Base-by-base conservation (phyloP, 2,888 invertebrate species). In the Drosophila niveifrons region DNA sequence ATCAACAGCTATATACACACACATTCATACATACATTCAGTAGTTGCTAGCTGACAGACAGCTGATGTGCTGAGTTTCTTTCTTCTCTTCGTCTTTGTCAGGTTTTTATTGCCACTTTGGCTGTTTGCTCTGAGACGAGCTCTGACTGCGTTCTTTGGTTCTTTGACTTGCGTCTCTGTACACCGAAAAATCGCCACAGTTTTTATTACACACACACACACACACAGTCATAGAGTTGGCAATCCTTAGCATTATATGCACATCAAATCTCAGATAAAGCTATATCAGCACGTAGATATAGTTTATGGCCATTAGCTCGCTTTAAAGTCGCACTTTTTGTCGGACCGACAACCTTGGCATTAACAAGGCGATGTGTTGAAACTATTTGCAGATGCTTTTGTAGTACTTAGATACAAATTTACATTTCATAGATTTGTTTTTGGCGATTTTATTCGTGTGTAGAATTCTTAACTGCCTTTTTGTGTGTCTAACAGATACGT, bases 41-140 rank as follows among this genome's bases (percentile, higher is more conserved):
- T 34, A 11, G 34, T 34, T 11, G 10, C 3, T 13, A 17, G 31
- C 29, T 41, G 36, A 4, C 48, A 29, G 63, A 55, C 56, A 50
- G 64, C 64, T 18, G 65, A 57, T 43, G 68, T n/a, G 52, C 46
- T 34, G 10, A 10, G 10, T 11, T 43, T 31, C 43, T 31, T 62
- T 36, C 52, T 51, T 41, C 44, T 31, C 51, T 57, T 62, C 50
- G 48, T 64, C 23, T 23, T 23, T 23, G 23, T 50, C 59, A 56
- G 65, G 65, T 53, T 66, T 76, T 76, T 66, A 71, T 76, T 62
- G 72, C 61, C 72, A 66, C 61, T 51, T 76, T 58, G 66, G 66
- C 29, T 52, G 52, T 47, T 65, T 61, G n/a, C 34, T 31, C 39
- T 15, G 29, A 39, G 51, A 29, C 18, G 18, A 3, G 28, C 52